Conservation (phyloP, 2,888 invertebrate species). For the Tipula unca region DNA sequence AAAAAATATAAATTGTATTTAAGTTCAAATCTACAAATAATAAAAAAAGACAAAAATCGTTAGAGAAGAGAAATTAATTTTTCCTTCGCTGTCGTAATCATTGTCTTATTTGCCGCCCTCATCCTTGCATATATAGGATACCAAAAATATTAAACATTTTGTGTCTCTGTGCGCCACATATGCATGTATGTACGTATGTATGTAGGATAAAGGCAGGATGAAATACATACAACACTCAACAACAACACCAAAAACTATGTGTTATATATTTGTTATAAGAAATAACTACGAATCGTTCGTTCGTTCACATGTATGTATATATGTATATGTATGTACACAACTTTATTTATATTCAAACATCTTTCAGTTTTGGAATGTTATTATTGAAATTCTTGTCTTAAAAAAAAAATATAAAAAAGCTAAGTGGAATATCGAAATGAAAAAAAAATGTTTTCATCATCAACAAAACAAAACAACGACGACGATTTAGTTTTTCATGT, state of each 20-base stretch:
- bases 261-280: not conserved
- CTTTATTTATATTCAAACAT: not conserved
- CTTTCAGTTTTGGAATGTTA: conserved; percentile 14
- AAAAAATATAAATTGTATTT: too few relatives aligned
- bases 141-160: not conserved
- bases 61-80: not conserved
- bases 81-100: not conserved
- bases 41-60: too few relatives aligned
- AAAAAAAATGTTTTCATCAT: not conserved
- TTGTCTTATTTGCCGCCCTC: not conserved
- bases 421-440: not conserved
- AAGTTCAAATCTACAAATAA: too few relatives aligned
- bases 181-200: not conserved
- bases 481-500: not conserved
- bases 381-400: not conserved
- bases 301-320: not conserved
- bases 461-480: not conserved
- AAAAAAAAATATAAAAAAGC: not conserved
- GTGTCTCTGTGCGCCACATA: not conserved
- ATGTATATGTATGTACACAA: too few relatives aligned
- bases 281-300: not conserved
- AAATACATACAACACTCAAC: not conserved
- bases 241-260: not conserved
- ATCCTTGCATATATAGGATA: not conserved
- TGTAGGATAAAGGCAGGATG: not conserved